Evolutionary conservation across 2,797 vertebrate genomes (phyloP), one percentile per base, ranked within the genome.

Genomic region (Arctocebus calabarensis): DNA sequence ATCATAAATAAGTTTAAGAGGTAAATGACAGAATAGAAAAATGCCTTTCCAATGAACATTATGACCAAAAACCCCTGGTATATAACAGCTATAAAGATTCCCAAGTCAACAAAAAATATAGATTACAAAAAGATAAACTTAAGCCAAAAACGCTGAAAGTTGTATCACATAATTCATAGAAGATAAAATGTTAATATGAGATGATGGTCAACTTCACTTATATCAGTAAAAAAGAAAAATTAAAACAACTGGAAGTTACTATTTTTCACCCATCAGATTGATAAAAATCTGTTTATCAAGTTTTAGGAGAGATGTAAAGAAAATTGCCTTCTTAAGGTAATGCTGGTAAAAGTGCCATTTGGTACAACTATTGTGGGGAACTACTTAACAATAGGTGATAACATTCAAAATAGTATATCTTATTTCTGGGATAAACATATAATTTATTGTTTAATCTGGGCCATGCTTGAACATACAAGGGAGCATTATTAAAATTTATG

Each of bases 31-130:
- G 43, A 92, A 25, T 84, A 8, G 20, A 52, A 83, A 89, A 73
- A 83, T 83, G 6, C 25, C 79, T 90, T 87, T 79, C 40, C 22
- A 55, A 1, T 79, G 48, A 43, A 29, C 78, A 79, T 52, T 61
- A 62, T 87, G 34, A 74, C 14, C 61, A 55, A 48, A 78, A 66
- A 82, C 73, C 61, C 2, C 29, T 82, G 8, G 0, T 82, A 27
- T 55, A 17, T 43, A 78, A 90, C n/a, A 92, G 86, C 20, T 83
- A 34, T 52, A 68, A 85, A 75, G 64, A 71, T 84, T 74, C 79
- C 32, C 22, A 90, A 86, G 29, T 70, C 61, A 78, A 68, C 27
- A 57, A 78, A 34, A 27, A 75, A 66, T 16, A 61, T 87, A 79
- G 84, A 94, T 34, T 59, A 62, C 6, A 48, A 82, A 84, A 57